A percentile compares a stretch with the other conserved stretches of the same genome.
Evolutionary conservation across 2,113 vertebrate species (phyloP).

Genomic region (Plecotus auritus): DNA sequence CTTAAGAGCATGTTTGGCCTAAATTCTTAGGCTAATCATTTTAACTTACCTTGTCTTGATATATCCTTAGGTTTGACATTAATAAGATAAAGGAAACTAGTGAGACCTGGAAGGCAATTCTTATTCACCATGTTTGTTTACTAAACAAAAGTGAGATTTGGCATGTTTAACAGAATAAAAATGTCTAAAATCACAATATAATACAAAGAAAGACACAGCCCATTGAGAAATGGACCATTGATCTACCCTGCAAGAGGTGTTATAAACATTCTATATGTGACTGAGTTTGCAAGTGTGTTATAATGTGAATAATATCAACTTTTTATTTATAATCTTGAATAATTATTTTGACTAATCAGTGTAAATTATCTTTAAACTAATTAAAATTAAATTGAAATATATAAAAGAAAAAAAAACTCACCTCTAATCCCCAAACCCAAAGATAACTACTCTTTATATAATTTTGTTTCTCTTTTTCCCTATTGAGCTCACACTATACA

Average conservation of each 20-base stretch:
- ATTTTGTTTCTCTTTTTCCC: background rate
- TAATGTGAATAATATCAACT: background rate
- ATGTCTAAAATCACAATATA: background rate
- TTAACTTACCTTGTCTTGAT: background rate
- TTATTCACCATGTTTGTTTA: background rate
- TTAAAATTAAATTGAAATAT: background rate
- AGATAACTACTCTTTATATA: background rate
- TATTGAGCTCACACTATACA: background rate
- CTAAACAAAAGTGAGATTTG: background rate
- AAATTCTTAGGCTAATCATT: background rate
- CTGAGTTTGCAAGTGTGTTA: background rate
- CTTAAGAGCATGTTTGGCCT: background rate
- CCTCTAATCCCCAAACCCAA: background rate
- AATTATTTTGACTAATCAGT: background rate
- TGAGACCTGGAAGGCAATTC: background rate
- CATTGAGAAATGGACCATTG: background rate
- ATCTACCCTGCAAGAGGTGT: background rate
- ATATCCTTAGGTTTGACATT: background rate
- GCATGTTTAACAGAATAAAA: background rate
- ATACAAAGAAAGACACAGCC: background rate
- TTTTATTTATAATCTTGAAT: background rate
- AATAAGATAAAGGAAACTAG: background rate
- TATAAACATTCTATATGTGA: background rate
- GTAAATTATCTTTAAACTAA: background rate
- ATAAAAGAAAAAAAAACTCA: background rate